Conservation (phyloP, 2,113 vertebrate species). For the Potamarius usumacintae region DNA sequence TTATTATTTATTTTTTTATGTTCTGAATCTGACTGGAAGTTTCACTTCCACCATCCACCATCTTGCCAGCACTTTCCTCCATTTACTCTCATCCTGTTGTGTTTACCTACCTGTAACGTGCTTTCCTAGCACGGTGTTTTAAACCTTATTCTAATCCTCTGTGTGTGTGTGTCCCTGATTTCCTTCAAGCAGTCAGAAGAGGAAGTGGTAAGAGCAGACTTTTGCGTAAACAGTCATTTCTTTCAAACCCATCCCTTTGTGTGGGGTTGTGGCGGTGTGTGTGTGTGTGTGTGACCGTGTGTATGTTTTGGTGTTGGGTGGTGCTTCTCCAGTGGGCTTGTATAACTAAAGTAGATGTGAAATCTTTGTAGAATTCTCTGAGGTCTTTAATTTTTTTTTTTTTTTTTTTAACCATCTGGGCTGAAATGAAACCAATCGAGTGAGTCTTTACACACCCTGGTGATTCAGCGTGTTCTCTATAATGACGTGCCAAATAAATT, state of each 20-base stretch:
- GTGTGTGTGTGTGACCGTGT: constrained; percentile 16
- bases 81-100: constrained; percentile 3
- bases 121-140: constrained; percentile 63
- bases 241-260: background rate
- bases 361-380: background rate
- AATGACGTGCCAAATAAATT: constrained; percentile 2
- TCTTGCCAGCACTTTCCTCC: background rate
- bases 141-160: constrained; percentile 80
- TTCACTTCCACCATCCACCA: too few relatives aligned
- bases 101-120: constrained; percentile 23
- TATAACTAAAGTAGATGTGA: background rate
- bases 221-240: constrained; percentile 1
- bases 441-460: background rate
- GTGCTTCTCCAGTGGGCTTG: constrained; percentile 8
- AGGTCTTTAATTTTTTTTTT: background rate
- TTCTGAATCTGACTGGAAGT: background rate
- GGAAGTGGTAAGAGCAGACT: constrained; percentile 90
- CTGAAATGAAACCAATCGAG: background rate
- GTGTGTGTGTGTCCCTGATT: constrained; percentile 65
- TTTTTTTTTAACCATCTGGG: background rate
- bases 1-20: background rate
- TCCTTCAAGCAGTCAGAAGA: constrained; percentile 94
- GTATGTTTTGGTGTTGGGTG: constrained; percentile 26
- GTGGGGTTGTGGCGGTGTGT: constrained; percentile 12
- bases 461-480: background rate